Evolutionary conservation across 2,113 vertebrate species (phyloP).

Genomic region (Piprites chloris): DNA sequence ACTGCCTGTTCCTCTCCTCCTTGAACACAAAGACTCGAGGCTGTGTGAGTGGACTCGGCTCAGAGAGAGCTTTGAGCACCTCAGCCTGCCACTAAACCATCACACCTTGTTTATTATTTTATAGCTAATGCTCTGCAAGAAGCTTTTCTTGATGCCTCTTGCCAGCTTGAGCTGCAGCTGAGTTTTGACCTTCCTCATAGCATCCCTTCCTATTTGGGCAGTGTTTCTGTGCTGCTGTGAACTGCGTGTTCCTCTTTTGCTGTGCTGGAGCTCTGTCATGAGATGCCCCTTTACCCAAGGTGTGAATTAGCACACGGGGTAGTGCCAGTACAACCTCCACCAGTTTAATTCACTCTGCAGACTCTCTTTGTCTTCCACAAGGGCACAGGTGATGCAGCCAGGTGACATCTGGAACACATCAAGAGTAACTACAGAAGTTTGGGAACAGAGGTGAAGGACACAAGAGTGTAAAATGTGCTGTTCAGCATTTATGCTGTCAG

Average conservation of each 20-base stretch:
- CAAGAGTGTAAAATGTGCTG: background rate
- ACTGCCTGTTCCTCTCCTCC: background rate
- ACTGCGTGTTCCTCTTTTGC: no score
- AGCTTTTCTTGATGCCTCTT: background rate
- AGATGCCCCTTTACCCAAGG: background rate
- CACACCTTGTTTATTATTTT: background rate
- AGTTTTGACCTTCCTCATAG: background rate
- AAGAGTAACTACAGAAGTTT: background rate
- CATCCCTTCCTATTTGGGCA: background rate
- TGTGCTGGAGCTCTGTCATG: background rate
- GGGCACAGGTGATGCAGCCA: background rate
- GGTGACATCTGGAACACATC: background rate
- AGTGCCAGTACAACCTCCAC: background rate
- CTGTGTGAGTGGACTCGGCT: background rate
- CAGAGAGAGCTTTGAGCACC: background rate
- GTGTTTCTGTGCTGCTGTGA: background rate
- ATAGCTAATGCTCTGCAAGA: background rate
- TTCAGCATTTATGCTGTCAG: background rate
- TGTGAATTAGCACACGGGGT: fast-evolving
- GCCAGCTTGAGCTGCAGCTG: background rate
- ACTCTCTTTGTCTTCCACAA: background rate
- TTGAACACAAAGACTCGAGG: background rate
- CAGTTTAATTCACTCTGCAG: background rate
- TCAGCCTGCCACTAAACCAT: background rate
- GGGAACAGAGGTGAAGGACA: background rate